Evolutionary conservation across 2,888 invertebrate genomes (phyloP), one percentile per base, ranked within the genome.

Genomic region (Norana najaformis): DNA sequence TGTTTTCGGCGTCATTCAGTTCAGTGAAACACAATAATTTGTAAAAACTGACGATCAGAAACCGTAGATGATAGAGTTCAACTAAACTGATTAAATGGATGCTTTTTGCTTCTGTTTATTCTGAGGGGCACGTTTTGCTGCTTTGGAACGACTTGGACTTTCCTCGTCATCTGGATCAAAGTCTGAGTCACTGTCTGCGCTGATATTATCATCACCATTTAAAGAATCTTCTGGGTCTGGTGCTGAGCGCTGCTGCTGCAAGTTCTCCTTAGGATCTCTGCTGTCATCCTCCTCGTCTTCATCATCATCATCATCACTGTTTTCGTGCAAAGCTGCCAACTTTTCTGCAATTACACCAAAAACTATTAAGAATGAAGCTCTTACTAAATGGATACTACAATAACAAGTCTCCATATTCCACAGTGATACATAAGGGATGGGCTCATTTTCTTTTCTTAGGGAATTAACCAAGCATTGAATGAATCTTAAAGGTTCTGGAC

Each of bases 141-240:
- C 37, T 85, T 37, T 85, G 18, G 85, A 35, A 37, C 37, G 85
- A 37, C 85, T 37, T 37, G 85, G 85, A 85, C 85, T 85, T 23
- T 92, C 98, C 97, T 89, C 82, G n/a, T 38, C 39, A 39, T 88
- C 88, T 88, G 88, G 88, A 39, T 88, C 47, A 88, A 41, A 88
- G 37, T 88, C 88, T 35, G 41, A 41, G 37, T 88, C 88, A 39
- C 47, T 47, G 34, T 39, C 88, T 39, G 34, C 35, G 11, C 47
- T 39, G 47, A 35, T 37, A 39, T 88, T 39, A 18, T 39, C 88
- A 39, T 88, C 88, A 39, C 47, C 88, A 39, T 41, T 47, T 39
- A 47, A 34, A 0, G 39, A 41, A n/a, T 88, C 88, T 35, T 88
- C 88, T n/a, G n/a, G n/a, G 34, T 88, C 85, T 37, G 23, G 36